Percentiles rank a stretch among this genome's conserved stretches.
These are phyloP conservation scores for Sebastes matsubarae DNA, from an alignment of 2,797 vertebrate species.

Conservation along the genomic window DNA sequence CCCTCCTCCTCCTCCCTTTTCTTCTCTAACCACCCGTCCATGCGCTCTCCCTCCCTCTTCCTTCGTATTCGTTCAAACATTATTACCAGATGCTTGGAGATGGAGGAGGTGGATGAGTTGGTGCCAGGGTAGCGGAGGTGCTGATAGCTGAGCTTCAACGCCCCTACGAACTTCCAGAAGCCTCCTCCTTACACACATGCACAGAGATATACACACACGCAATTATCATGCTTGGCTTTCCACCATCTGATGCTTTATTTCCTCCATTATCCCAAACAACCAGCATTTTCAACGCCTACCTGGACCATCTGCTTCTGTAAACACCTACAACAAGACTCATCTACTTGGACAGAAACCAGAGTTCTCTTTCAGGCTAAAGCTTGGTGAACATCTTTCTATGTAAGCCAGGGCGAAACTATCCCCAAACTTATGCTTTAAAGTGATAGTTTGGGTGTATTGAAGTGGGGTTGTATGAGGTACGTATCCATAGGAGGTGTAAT, in stretches of 20 bases:
- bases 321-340: slow-evolving; percentile 24
- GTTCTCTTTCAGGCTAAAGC: not conserved
- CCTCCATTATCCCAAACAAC: slow-evolving; percentile 38
- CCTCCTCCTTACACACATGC: slow-evolving; percentile 12
- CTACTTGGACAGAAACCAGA: slow-evolving; percentile 6
- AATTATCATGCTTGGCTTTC: not conserved
- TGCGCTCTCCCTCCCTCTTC: not conserved
- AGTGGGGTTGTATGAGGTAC: no score
- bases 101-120: slow-evolving; percentile 41
- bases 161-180: slow-evolving; percentile 23
- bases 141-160: slow-evolving; percentile 55
- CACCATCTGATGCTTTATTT: slow-evolving; percentile 44
- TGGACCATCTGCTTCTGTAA: slow-evolving; percentile 62
- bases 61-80: slow-evolving; percentile 15
- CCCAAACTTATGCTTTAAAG: not conserved
- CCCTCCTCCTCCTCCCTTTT: not conserved
- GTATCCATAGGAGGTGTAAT: no score
- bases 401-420: not conserved
- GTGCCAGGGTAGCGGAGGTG: slow-evolving; percentile 56
- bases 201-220: not conserved
- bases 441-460: no score
- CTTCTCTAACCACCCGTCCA: slow-evolving; percentile 1
- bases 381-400: not conserved
- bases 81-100: slow-evolving; percentile 53
- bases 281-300: slow-evolving; percentile 43